These are phyloP conservation scores for Oxygymnocypris stewartii DNA, from an alignment of 2,113 vertebrate species.

Conservation along the genomic window DNA sequence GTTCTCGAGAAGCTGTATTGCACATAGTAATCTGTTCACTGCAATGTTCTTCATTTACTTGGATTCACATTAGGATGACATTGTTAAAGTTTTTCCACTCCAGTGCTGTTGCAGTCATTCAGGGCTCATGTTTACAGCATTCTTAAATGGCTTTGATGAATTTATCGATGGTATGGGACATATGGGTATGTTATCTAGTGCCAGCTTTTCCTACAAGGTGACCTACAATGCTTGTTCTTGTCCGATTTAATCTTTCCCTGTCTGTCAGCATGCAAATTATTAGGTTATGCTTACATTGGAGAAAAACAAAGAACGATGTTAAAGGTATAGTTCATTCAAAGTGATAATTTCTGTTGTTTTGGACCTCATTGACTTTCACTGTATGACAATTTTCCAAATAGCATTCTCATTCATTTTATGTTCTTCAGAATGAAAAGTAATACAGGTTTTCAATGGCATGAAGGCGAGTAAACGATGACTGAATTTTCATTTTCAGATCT, in stretches of 20 bases:
- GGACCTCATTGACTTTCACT: not conserved
- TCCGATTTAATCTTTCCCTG: constrained; percentile 45
- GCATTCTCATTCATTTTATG: not conserved
- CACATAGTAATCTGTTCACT: not conserved
- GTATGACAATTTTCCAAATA: not conserved
- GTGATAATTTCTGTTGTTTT: not conserved
- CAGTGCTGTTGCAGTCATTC: not conserved
- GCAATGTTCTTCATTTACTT: not conserved
- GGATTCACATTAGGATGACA: not conserved
- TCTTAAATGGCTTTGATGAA: not conserved
- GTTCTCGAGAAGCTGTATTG: not conserved
- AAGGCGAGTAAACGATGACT: not conserved
- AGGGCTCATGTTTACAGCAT: not conserved
- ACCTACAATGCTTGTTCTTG: constrained; percentile 45
- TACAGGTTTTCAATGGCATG: not conserved
- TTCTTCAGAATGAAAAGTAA: not conserved
- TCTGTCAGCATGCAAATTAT: constrained; percentile 30
- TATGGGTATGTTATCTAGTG: not conserved
- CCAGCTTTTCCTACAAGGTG: constrained; percentile 43
- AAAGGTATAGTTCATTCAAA: not conserved
- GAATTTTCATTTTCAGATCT: not conserved
- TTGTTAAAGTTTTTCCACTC: not conserved
- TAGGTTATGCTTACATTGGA: not conserved
- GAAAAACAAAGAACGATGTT: not conserved
- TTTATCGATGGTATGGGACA: not conserved